phyloP scores from a whole-genome alignment of 2,888 invertebrate genomes.

The Drosophila niveifrons region DNA sequence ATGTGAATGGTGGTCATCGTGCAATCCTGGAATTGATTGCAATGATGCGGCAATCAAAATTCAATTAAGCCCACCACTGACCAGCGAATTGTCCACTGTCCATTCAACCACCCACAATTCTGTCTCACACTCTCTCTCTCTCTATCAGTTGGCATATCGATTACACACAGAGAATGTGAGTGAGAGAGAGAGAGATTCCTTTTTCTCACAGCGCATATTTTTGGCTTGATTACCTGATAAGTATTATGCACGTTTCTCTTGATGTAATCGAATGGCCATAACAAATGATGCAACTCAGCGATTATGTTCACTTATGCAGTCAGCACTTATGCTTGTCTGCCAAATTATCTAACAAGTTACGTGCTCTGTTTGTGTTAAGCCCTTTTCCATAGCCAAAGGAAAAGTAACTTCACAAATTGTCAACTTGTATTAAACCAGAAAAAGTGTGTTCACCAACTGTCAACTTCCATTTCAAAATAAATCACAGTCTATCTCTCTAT shows the following conservation, averaged over 20 bases:
- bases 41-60: constrained; percentile 77
- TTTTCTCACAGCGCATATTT: constrained; percentile 1
- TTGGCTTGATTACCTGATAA: background rate
- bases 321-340: constrained; percentile 73
- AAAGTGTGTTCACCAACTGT: constrained; percentile 18
- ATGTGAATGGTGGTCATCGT: constrained; percentile 21
- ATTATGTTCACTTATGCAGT: constrained; percentile 25
- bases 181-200: too few relatives aligned
- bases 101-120: constrained; percentile 9
- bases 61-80: constrained; percentile 70
- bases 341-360: constrained; percentile 66
- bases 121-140: background rate
- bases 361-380: constrained; percentile 7
- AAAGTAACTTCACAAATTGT: constrained; percentile 40
- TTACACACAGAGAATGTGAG: background rate
- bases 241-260: background rate
- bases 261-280: constrained; percentile 2
- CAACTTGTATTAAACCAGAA: constrained; percentile 68
- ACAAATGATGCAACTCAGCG: background rate
- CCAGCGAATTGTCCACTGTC: constrained; percentile 11
- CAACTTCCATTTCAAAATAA: background rate
- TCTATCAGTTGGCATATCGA: constrained; percentile 24
- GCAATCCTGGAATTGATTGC: constrained; percentile 59
- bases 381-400: constrained; percentile 23
- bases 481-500: background rate